Base-by-base conservation (phyloP, 2,888 invertebrate species). In the Tetragnatha montana region DNA sequence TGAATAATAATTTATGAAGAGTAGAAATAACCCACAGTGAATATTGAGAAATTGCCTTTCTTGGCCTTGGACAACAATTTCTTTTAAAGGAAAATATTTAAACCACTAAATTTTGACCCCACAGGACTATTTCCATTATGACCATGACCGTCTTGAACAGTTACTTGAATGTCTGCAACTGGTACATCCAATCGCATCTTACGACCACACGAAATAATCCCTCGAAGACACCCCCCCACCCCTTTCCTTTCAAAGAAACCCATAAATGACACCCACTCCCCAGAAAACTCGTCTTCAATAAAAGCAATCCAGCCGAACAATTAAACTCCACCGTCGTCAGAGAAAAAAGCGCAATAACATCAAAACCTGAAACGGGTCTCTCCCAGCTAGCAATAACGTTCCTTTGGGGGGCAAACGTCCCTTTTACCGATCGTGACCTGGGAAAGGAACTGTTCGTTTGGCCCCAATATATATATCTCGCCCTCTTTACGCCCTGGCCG, bases 351-450 rank as follows among this genome's bases (percentile, higher is more conserved):
- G 8, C 60, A 60, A 60, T 60, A 71, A n/a, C 69, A 69, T 10
- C 75, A 49, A 49, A 17, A 8, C 22, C 35, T n/a, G 68, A 68
- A 83, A 82, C 35, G 35, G 69, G 35, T 35, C 35, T 35, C 35
- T 35, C 35, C 12, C 75, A 47, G 69, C 74, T 75, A 75, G 83
- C 76, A 75, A 83, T 83, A 83, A 83, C 75, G 75, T 83, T 74
- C 35, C 74, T 75, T 69, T 17, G 19, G 14, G 10, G 51, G 35
- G 75, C 60, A 83, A 83, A 83, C 75, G 83, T 75, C 75, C 75
- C 71, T 76, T 75, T 68, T 83, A 76, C 69, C 47, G 75, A 76
- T 83, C 83, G 83, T 83, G 83, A 83, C 83, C 49, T 60, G 83
- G 60, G 8, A 35, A 71, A 19, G 75, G 22, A 83, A 83, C 83